Percentiles rank a stretch among this genome's conserved stretches.
Evolutionary conservation across 2,113 vertebrate genomes (phyloP).

Genomic region (Anolis carolinensis): DNA sequence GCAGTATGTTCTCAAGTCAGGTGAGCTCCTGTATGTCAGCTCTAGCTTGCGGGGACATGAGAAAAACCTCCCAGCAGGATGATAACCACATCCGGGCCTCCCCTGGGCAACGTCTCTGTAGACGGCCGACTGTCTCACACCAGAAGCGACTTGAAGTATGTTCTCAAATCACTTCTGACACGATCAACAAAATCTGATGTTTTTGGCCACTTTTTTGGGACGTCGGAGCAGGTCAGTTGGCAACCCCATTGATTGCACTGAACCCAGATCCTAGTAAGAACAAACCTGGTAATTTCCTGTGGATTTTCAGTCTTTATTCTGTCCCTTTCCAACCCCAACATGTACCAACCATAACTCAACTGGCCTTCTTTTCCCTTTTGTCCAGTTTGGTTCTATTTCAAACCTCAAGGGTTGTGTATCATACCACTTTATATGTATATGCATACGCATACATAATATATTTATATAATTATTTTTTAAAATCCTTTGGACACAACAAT

Average conservation of each 20-base stretch:
- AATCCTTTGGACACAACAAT: constrained; percentile 59
- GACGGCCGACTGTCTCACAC: no score
- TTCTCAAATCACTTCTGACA: no score
- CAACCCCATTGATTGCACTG: background rate
- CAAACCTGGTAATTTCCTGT: constrained; percentile 43
- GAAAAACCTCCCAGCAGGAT: no score
- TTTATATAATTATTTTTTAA: constrained; percentile 68
- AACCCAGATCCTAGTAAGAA: constrained; percentile 50
- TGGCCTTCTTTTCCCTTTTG: constrained; percentile 54
- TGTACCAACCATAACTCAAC: constrained; percentile 55
- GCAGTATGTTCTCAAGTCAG: no score
- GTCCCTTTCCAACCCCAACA: constrained; percentile 55
- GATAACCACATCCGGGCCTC: no score
- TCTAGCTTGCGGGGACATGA: no score
- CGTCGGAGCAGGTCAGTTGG: background rate
- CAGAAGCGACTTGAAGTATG: no score
- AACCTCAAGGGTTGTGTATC: constrained; percentile 68
- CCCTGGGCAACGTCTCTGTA: no score
- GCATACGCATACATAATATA: constrained; percentile 65
- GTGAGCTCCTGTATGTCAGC: no score
- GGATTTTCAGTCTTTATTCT: constrained; percentile 40
- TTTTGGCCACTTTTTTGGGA: background rate
- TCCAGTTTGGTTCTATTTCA: constrained; percentile 54
- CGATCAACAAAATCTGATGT: no score
- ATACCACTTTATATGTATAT: constrained; percentile 69